Evolutionary conservation across 2,113 vertebrate species (phyloP).

Genomic region (Saguinus midas): DNA sequence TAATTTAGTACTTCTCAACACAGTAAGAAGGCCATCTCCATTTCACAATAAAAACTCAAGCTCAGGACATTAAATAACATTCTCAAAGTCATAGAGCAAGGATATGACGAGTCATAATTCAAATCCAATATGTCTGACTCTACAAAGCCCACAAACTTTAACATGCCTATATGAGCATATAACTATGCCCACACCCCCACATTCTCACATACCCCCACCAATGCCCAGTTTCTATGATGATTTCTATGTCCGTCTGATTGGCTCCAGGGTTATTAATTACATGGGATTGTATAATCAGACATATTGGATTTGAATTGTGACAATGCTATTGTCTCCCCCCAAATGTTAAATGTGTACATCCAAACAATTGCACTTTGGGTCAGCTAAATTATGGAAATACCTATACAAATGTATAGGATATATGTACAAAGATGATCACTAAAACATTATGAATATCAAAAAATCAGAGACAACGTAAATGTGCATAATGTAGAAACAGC

Average conservation of each 20-base stretch:
- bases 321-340: not conserved
- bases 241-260: not conserved
- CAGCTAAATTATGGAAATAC: not conserved
- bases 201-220: not conserved
- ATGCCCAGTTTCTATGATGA: not conserved
- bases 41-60: not conserved
- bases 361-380: not conserved
- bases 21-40: not conserved
- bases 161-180: not conserved
- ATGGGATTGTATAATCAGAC: not conserved
- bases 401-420: not conserved
- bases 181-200: not conserved
- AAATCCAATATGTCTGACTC: not conserved
- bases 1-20: not conserved
- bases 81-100: not conserved
- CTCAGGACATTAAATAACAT: not conserved
- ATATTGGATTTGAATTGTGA: not conserved
- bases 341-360: not conserved
- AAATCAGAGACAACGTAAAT: not conserved
- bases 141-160: not conserved
- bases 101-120: constrained; percentile 3
- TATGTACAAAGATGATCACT: not conserved
- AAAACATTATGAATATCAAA: not conserved
- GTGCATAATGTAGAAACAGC: not conserved
- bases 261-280: not conserved